phyloP scores from a whole-genome alignment of 2,888 invertebrate genomes.

The Hyalella azteca region DNA sequence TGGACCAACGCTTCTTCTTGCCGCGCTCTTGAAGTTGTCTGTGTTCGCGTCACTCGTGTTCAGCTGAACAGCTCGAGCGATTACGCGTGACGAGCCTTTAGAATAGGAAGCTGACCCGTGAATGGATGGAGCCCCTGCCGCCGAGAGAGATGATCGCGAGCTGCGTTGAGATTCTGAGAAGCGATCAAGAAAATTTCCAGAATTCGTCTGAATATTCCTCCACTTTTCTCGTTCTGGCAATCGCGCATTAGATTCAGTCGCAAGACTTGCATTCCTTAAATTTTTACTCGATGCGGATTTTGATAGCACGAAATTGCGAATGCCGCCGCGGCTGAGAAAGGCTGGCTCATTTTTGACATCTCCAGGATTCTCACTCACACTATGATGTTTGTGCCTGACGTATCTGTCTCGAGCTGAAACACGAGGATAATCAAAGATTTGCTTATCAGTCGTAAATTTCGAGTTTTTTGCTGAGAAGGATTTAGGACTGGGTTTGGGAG shows the following conservation, averaged over 20 bases:
- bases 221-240: not conserved
- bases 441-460: no score
- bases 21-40: not conserved
- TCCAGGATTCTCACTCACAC: not conserved
- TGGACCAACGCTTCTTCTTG: not conserved
- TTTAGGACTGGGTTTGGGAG: not conserved
- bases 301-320: not conserved
- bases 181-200: not conserved
- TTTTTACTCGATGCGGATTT: constrained; percentile 19
- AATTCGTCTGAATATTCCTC: not conserved
- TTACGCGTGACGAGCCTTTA: not conserved
- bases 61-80: not conserved
- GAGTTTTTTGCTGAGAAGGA: no score
- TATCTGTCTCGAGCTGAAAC: not conserved
- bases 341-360: not conserved
- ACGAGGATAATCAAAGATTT: no score
- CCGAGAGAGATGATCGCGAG: no score
- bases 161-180: no score
- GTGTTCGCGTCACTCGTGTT: not conserved
- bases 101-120: not conserved
- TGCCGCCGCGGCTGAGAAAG: not conserved
- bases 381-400: not conserved
- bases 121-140: not conserved
- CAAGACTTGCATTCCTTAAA: not conserved
- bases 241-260: not conserved